Conservation (phyloP, 64 coral and sea anemone species). For the Stichodactyla mertensii region DNA sequence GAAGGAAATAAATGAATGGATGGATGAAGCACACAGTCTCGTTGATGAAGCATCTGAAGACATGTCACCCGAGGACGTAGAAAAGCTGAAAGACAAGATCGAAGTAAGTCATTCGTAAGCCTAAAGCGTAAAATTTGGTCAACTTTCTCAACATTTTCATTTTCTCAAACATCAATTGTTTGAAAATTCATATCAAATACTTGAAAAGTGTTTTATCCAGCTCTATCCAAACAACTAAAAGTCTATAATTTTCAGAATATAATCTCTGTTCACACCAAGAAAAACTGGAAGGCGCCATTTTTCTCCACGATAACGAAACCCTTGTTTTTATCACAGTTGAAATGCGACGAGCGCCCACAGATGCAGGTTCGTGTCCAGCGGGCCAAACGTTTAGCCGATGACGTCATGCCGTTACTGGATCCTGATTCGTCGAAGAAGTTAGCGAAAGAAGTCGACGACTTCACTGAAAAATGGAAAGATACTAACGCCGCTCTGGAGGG, state of each 20-base stretch:
- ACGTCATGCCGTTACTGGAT: slow-evolving; percentile 35
- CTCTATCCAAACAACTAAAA: too few species aligned
- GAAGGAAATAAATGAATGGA: slow-evolving; percentile 47
- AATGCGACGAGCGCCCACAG: slow-evolving; percentile 33
- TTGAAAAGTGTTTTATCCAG: too few species aligned
- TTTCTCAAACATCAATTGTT: too few species aligned
- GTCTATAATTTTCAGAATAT: too few species aligned
- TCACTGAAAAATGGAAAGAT: slow-evolving; percentile 41
- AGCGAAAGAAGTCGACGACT: slow-evolving; percentile 28
- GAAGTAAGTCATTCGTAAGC: neutral
- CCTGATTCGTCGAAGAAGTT: slow-evolving; percentile 29
- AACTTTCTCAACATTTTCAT: too few species aligned
- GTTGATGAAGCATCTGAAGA: slow-evolving; percentile 31
- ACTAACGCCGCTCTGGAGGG: slow-evolving; percentile 31
- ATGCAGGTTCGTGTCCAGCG: slow-evolving; percentile 37
- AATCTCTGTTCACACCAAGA: too few species aligned
- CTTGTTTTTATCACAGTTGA: slow-evolving; percentile 18
- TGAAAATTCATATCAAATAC: too few species aligned
- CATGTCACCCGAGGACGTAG: slow-evolving; percentile 13
- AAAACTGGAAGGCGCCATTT: neutral
- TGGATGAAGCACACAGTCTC: slow-evolving; percentile 15
- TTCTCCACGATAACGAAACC: too few species aligned
- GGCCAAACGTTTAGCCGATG: slow-evolving; percentile 26
- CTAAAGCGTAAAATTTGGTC: too few species aligned
- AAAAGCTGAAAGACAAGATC: slow-evolving; percentile 48